Base-by-base conservation (phyloP, 2,888 invertebrate species). In the Actias luna region DNA sequence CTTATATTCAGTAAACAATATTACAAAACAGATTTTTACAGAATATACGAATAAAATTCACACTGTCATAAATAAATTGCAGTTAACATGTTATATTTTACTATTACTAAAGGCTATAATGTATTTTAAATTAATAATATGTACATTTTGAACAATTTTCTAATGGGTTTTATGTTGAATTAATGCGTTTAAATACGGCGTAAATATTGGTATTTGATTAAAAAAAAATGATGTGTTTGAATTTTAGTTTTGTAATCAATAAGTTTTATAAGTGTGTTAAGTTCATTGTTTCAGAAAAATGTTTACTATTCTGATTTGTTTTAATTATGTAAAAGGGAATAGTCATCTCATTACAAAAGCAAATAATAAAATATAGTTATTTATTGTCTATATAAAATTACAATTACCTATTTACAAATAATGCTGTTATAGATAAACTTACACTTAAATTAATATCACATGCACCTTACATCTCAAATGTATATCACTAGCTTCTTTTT, bases 401-500 rank as follows among this genome's bases (percentile, higher is more conserved):
- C 16, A 18, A 55, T n/a, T 29, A 55, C n/a, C n/a, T 55, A 55
- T 55, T 55, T 55, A 55, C 55, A 55, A 55, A 14, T 55, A 55
- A 8, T 18, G 8, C 18, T n/a, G 33, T 10, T 7, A 33, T 33
- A 42, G 8, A 18, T n/a, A 29, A 29, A 55, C 16, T 55, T 29
- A 55, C 1, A 55, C 55, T 55, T 55, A 52, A 22, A 52, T 52
- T 52, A 55, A 29, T 55, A 55, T 55, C 55, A 55, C 55, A 55
- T 29, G 18, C 2, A 55, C 29, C 29, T 55, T 1, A 29, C 29
- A 55, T 55, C 16, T 29, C 55, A 27, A 16, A 55, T 7, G 29
- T 55, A 16, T 16, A 29, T 16, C 16, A 16, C 18, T 3, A 29
- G 16, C 29, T 16, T 16, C n/a, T 27, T 14, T 14, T 55, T 29